A percentile compares a stretch with the other conserved stretches of the same genome.
These are phyloP conservation scores for Noctua pronuba DNA, from an alignment of 2,888 invertebrate species.

Conservation along the genomic window DNA sequence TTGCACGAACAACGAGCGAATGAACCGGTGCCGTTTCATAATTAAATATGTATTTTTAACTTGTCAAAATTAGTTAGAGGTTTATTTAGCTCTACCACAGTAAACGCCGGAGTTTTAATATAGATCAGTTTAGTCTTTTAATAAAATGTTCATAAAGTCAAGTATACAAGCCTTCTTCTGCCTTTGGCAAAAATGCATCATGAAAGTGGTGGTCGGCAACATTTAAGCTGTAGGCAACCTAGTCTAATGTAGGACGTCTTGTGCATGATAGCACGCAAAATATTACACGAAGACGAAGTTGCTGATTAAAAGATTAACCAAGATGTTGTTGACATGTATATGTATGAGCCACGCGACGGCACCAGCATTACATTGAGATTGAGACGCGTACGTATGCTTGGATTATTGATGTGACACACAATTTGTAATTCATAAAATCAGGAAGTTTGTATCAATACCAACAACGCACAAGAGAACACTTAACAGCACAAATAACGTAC, in stretches of 20 bases:
- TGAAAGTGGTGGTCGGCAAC: not conserved
- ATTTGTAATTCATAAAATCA: slow-evolving; percentile 20
- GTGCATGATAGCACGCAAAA: not conserved
- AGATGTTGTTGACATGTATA: slow-evolving; percentile 2
- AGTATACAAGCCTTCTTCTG: not conserved
- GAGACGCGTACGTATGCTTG: not conserved
- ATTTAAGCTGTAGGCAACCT: not conserved
- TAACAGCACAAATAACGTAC: slow-evolving; percentile 39
- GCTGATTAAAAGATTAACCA: slow-evolving; percentile 9
- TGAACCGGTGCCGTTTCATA: slow-evolving; percentile 7
- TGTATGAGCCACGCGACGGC: not conserved
- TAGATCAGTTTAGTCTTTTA: not conserved
- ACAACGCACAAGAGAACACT: slow-evolving; percentile 10
- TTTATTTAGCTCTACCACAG: slow-evolving; percentile 4
- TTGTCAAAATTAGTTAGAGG: slow-evolving; percentile 10
- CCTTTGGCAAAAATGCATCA: not conserved
- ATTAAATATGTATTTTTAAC: slow-evolving; percentile 3
- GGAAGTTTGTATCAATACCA: not conserved
- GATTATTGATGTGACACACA: slow-evolving; percentile 4
- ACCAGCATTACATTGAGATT: not conserved
- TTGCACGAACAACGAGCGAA: slow-evolving; percentile 1
- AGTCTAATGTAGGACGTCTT: not conserved
- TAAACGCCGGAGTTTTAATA: not conserved
- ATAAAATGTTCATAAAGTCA: not conserved
- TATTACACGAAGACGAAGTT: not conserved